Base-by-base conservation (phyloP, 2,888 invertebrate genomes). In the Synergus laeviventris region DNA sequence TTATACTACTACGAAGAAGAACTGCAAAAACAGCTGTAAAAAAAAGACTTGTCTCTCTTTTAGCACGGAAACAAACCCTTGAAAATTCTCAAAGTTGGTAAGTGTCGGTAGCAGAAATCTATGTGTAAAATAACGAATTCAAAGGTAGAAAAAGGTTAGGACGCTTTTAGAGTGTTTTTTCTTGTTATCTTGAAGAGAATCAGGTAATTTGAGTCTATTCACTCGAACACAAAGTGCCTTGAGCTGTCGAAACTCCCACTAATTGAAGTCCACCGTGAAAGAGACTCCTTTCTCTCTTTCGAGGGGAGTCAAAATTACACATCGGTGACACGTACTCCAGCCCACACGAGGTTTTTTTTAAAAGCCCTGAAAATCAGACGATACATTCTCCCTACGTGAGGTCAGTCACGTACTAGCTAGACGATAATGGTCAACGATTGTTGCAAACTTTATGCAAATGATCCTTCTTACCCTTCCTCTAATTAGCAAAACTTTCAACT, bases 211-310 rank as follows among this genome's bases (percentile, higher is more conserved):
- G 21, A 4, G 21, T 56, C 56, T 56, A 56, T 56, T 56, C 21
- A 18, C 21, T 56, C 5, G 56, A 56, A 21, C 56, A 56, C 56
- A 18, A 56, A 21, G 56, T 45, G 73, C 45, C 62, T 73, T 76
- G 74, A 80, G 74, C 75, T 83, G 82, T 83, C 81, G 83, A 82
- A 83, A 83, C 39, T 64, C 39, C 11, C 39, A 38, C 18, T 12
- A 24, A n/a, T n/a, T 39, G 38, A 49, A 31, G 39, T 49, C 74
- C 74, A 49, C 64, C 14, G 39, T 49, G 56, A 39, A 59, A 24
- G 38, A 8, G n/a, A 38, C 70, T 60, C 80, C 84, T 83, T 82
- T 83, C 83, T 83, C 82, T 78, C 83, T 83, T 74, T 78, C 83
- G 77, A 79, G 74, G 78, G 79, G 56, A 76, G 75, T 70, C 76